phyloP scores from a whole-genome alignment of 2,888 invertebrate genomes.

The Cephus spinipes region DNA sequence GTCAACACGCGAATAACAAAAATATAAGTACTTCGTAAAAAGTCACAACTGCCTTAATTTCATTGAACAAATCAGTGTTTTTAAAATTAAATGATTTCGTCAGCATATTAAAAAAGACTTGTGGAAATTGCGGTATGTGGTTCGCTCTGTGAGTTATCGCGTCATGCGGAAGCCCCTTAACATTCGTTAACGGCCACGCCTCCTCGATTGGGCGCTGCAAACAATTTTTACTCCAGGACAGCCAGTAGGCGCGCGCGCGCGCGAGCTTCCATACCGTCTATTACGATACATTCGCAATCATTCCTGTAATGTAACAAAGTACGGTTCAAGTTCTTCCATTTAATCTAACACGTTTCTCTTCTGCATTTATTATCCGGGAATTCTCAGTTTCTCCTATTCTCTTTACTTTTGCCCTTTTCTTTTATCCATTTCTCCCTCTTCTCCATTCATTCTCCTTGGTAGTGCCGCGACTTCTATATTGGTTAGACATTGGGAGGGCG shows the following conservation, averaged over 20 bases:
- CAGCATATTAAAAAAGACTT: not conserved
- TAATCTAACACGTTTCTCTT: not conserved
- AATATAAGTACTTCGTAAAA: not conserved
- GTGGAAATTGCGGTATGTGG: not conserved
- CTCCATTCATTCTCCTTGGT: not conserved
- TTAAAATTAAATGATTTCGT: not conserved
- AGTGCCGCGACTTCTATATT: not conserved
- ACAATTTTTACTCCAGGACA: not conserved
- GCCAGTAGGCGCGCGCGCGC: not conserved
- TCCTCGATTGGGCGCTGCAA: conserved; percentile 35
- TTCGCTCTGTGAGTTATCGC: not conserved
- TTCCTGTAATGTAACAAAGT: not conserved
- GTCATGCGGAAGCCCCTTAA: conserved; percentile 5
- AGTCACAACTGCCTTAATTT: not conserved
- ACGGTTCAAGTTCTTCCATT: not conserved
- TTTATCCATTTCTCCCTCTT: not conserved
- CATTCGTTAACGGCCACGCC: conserved; percentile 35
- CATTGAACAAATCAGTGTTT: not conserved
- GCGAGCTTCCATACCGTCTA: not conserved
- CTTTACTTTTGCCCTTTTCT: not conserved
- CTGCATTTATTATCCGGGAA: not conserved
- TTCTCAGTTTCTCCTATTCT: not conserved
- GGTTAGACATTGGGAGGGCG: not conserved
- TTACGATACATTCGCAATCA: not conserved
- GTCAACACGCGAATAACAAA: too few relatives aligned